Percentiles rank a stretch among this genome's conserved stretches.
phyloP scores from a whole-genome alignment of 2,797 vertebrate species.

The Acropternis orthonyx region DNA sequence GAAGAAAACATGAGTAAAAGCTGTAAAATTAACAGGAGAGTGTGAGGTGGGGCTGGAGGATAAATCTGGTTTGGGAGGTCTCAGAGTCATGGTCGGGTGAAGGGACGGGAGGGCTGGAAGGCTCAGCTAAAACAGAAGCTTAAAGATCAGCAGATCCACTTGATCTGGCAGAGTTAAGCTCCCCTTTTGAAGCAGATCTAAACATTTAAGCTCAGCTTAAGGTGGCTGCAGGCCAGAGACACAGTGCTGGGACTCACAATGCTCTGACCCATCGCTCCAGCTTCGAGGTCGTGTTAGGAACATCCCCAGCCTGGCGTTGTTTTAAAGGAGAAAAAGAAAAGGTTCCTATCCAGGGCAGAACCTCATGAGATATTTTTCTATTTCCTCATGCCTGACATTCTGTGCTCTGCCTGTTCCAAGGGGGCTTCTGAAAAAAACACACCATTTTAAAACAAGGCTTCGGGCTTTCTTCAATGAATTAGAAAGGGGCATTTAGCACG shows the following conservation, averaged over 20 bases:
- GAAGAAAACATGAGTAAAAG: not conserved
- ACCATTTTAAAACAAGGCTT: not conserved
- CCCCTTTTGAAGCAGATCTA: not conserved
- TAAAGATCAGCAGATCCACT: not conserved
- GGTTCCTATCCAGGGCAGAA: not conserved
- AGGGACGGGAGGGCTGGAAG: not conserved
- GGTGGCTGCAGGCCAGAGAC: not conserved
- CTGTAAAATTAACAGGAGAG: not conserved
- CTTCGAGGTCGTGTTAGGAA: not conserved
- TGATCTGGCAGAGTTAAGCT: not conserved
- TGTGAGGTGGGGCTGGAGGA: not conserved
- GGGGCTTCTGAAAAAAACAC: not conserved
- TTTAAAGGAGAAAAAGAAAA: not conserved
- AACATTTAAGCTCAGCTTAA: not conserved
- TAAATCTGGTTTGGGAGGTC: not conserved
- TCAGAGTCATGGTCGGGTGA: not conserved
- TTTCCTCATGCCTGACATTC: not conserved
- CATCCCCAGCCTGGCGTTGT: not conserved
- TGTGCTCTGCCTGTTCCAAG: not conserved
- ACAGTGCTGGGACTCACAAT: not conserved
- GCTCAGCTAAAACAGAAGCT: not conserved
- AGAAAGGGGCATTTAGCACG: not conserved
- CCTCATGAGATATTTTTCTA: not conserved
- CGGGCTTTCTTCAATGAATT: not conserved
- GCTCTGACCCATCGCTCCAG: not conserved